Base-by-base conservation (phyloP, 2,113 vertebrate genomes). In the Rousettus leschenaultii region DNA sequence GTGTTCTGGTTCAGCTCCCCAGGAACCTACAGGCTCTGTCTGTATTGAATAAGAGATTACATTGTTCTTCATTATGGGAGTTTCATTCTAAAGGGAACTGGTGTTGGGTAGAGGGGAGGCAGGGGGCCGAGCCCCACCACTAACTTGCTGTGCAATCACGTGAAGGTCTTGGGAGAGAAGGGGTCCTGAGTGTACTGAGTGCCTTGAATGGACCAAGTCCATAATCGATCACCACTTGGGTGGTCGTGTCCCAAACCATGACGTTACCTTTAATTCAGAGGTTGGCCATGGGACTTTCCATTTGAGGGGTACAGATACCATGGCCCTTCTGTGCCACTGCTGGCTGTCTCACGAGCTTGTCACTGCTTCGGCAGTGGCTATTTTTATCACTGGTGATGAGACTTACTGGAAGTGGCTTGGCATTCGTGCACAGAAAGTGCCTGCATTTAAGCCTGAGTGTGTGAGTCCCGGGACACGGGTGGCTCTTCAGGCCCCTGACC, bases 381-480 rank as follows among this genome's bases (percentile, higher is more conserved):
- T 93, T 79, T 95, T 95, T 74, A 48, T 82, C 61, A 65, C 82
- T 28, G 75, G 87, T 55, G n/a, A 51, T 28, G 68, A 79, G 57
- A 40, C 70, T 93, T 73, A 45, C 75, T 93, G 82, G 95, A 93
- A 91, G 8, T 7, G 86, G 48, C 75, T 61, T 79, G 75, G 93
- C 77, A 14, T 57, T n/a, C 45, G 0, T 8, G 40, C 1, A 0
- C 19, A 40, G 74, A 77, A 38, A 68, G 11, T 6, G 38, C 55
- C 63, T 55, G 80, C n/a, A 9, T 63, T 66, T 59, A 66, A 43
- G 48, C 18, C 9, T 9, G 22, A 78, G 12, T 11, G 7, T 43
- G 5, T 1, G 9, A 21, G 53, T 45, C 65, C 9, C 0, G 5
- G 51, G 28, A 24, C 8, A 0, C 5, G 65, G 33, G 13, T 1